Evolutionary conservation across 2,797 vertebrate species (phyloP).

Genomic region (Steatocranus sp.): DNA sequence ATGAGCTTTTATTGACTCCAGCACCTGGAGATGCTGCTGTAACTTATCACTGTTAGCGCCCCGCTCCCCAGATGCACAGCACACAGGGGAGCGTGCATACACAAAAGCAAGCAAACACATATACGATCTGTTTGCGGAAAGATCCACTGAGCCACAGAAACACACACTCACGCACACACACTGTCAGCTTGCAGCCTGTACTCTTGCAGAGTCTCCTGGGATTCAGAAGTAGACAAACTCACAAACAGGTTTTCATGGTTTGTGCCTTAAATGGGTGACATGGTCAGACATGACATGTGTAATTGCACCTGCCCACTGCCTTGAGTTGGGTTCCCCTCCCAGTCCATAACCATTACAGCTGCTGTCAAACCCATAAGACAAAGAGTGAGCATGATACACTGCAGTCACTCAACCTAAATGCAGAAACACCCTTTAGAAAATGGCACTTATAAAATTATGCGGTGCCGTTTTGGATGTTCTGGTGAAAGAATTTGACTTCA

Average conservation of each 20-base stretch:
- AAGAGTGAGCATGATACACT: background rate
- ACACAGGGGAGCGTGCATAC: conserved; percentile 20
- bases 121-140: background rate
- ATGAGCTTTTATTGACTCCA: conserved; percentile 84
- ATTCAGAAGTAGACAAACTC: background rate
- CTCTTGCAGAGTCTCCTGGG: background rate
- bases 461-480: accelerated
- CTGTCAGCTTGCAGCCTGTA: background rate
- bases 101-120: background rate
- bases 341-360: background rate
- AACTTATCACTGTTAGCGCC: conserved; percentile 80
- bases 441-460: background rate
- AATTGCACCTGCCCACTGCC: background rate
- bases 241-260: background rate
- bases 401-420: background rate
- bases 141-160: background rate
- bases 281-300: background rate
- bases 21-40: conserved; percentile 71
- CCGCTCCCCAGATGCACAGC: conserved; percentile 42
- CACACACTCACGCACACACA: background rate
- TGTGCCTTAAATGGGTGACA: background rate
- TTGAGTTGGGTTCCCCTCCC: background rate
- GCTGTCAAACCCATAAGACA: background rate
- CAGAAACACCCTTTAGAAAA: background rate
- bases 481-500: background rate